Conservation (phyloP, 2,113 vertebrate genomes). For the Oryzias javanicus region DNA sequence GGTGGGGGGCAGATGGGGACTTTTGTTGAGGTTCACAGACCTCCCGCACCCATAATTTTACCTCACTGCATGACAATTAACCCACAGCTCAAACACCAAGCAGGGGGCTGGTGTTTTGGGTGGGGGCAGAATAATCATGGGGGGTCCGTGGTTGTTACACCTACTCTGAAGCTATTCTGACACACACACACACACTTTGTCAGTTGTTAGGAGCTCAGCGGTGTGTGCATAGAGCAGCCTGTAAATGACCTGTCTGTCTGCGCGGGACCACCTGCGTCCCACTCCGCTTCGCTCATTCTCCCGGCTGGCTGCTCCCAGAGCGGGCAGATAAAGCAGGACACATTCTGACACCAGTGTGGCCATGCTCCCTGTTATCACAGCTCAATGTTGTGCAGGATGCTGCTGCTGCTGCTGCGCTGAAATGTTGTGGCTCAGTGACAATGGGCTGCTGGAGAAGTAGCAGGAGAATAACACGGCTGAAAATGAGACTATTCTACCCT, state of each 20-base stretch:
- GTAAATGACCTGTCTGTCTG: constrained; percentile 69
- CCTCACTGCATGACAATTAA: constrained; percentile 96
- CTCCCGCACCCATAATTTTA: constrained; percentile 92
- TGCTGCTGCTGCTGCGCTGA: constrained; percentile 48
- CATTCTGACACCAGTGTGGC: constrained; percentile 59
- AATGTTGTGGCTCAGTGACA: constrained; percentile 61
- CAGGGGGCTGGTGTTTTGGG: constrained; percentile 57
- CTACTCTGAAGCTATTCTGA: constrained; percentile 45
- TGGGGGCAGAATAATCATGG: constrained; percentile 53
- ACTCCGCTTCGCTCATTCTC: constrained; percentile 50
- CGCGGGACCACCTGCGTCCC: constrained; percentile 72
- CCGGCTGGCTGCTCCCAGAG: constrained; percentile 54
- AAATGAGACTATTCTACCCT: constrained; percentile 44
- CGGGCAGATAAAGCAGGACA: constrained; percentile 60
- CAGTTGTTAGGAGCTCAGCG: constrained; percentile 55
- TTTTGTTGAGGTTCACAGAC: constrained; percentile 93
- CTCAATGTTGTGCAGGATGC: constrained; percentile 58
- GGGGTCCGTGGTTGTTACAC: constrained; percentile 63
- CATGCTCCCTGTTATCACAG: constrained; percentile 60
- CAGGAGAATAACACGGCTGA: constrained; percentile 49
- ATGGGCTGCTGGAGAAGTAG: constrained; percentile 56
- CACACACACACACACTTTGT: constrained; percentile 56
- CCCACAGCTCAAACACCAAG: constrained; percentile 73
- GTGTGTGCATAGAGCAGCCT: constrained; percentile 57
- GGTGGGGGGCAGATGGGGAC: constrained; percentile 42